A percentile compares a stretch with the other conserved stretches of the same genome.
phyloP scores from a whole-genome alignment of 2,113 vertebrate genomes.

The Pygoscelis antarcticus region DNA sequence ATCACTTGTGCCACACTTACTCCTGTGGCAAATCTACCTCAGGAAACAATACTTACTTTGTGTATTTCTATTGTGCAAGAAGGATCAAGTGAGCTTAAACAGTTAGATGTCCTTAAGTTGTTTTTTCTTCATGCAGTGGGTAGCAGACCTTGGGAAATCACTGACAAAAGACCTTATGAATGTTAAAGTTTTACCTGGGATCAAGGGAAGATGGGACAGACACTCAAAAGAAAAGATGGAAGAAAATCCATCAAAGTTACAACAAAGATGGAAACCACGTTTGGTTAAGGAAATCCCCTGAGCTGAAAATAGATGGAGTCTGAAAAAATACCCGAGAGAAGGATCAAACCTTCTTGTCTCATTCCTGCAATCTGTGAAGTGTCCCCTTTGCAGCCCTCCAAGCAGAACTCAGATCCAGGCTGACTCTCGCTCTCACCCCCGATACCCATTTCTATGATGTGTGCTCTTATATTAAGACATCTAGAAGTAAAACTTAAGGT shows the following conservation, averaged over 20 bases:
- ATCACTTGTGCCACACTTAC: not conserved
- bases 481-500: not conserved
- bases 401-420: not conserved
- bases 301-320: not conserved
- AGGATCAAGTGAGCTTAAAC: not conserved
- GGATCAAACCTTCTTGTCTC: not conserved
- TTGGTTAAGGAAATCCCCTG: not conserved
- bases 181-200: not conserved
- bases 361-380: not conserved
- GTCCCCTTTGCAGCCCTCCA: not conserved
- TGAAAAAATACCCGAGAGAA: not conserved
- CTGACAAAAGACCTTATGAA: not conserved
- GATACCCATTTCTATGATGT: not conserved
- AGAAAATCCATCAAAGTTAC: not conserved
- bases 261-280: not conserved
- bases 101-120: not conserved
- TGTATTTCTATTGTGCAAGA: not conserved
- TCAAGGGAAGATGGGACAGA: not conserved
- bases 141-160: not conserved
- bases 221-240: not conserved
- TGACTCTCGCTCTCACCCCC: fast-evolving
- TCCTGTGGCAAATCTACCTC: not conserved
- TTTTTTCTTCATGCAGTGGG: not conserved
- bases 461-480: not conserved
- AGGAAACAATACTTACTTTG: not conserved